Base-by-base conservation (phyloP, 2,888 invertebrate genomes). In the Entomobrya multifasciata region DNA sequence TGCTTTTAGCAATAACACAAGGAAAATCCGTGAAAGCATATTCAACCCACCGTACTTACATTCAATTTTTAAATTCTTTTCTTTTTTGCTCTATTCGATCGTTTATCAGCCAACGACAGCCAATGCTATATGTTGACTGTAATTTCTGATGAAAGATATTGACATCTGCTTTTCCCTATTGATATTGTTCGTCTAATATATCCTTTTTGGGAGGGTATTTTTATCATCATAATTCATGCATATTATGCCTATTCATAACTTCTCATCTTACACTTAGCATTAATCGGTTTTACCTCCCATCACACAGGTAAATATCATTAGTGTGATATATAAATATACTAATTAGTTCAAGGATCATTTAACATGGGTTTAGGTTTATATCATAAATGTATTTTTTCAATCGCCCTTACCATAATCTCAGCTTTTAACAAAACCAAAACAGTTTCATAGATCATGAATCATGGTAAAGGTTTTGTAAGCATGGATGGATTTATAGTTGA, bases 271-370 rank as follows among this genome's bases (percentile, higher is more conserved):
- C 22, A 41, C 47, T 22, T 22, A n/a, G 13, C 22, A 20, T 15
- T 13, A 76, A 44, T 60, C 15, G 65, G 3, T 72, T n/a, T 41
- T 36, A 36, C 36, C 36, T 36, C 36, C 36, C 36, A 36, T 6
- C 47, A 41, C 22, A 11, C 30, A 52, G 77, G 67, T 78, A 72
- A 76, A 44, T 76, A 65, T 77, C 85, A 85, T 78, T 85, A 78
- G 22, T 20, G 65, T 44, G 20, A 84, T 25, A 55, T 82, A 30
- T 76, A 83, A 52, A 1, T 2, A 70, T 20, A 17, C 70, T 65
- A 78, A 84, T 84, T 84, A 76, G 47, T 62, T 22, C 55, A 85
- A 30, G 70, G 78, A 85, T 85, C 85, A 85, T 85, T 85, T 78
- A 72, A 15, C 85, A 57, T 8, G 20, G 60, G 57, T 74, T 74